Base-by-base conservation (phyloP, 2,797 vertebrate genomes). In the Rhinichthys osculus region DNA sequence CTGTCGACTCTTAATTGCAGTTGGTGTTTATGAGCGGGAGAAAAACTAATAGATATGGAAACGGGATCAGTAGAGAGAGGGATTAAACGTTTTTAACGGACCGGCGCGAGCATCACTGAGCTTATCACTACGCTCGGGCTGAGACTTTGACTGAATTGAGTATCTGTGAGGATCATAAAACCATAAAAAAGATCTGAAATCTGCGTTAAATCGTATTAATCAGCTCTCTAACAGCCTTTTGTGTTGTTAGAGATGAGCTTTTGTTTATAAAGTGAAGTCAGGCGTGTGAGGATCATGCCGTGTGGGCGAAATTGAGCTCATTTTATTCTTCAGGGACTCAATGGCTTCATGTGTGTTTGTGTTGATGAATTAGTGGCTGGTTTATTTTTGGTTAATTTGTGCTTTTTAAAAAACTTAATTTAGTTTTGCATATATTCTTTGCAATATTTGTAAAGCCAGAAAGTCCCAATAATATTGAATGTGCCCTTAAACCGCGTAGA, bases 51-150 rank as follows among this genome's bases (percentile, higher is more conserved):
- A 42, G 72, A 62, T 47, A 1, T 3, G 1, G 21, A 10, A 50
- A 6, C 7, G 8, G 47, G 62, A 9, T 88, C 50, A 85, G 88
- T 23, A 79, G 44, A 13, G 50, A 23, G 40, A 62, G 11, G 54
- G 86, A 80, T 17, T 82, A 44, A 14, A 70, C 67, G 27, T 13
- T 69, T 73, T 69, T 57, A 78, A 2, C 76, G 76, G 52, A 3
- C 85, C 40, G 83, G 79, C 76, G 87, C 91, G 72, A 93, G 94
- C 93, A 94, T 94, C 93, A 67, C 86, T 47, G 82, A 57, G 92
- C 91, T 93, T 89, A 89, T 87, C 89, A 82, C 86, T 87, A 89
- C 92, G 92, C 93, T 93, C 94, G 50, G 21, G 77, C 77, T 23
- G 35, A 47, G 1, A 57, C 77, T 72, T 50, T 14, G 47, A 33